A percentile compares a stretch with the other conserved stretches of the same genome.
phyloP scores from a whole-genome alignment of 92 coral and sea anemone species.

The Micromussa lordhowensis region DNA sequence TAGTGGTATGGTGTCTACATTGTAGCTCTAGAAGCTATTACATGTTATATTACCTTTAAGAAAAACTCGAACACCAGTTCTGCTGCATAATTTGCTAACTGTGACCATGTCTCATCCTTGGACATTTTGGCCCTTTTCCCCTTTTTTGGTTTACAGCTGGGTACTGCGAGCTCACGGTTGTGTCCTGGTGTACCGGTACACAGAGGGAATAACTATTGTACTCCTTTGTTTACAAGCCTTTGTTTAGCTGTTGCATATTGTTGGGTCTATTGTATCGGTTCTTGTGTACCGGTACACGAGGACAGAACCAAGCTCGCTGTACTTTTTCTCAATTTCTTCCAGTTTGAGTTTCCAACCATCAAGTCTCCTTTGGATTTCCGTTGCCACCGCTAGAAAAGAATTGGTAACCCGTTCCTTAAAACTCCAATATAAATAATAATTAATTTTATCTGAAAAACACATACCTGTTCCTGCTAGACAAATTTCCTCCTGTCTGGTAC shows the following conservation, averaged over 20 bases:
- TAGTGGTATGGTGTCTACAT: not conserved
- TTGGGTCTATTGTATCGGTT: too few species aligned
- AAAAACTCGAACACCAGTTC: constrained; percentile 22
- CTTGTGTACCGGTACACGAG: too few species aligned
- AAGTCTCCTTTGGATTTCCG: not conserved
- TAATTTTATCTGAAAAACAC: not conserved
- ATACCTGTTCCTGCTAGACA: constrained; percentile 17
- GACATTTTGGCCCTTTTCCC: not conserved
- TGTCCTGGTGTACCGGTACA: too few species aligned
- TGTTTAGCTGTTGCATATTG: too few species aligned
- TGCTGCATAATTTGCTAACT: constrained; percentile 41
- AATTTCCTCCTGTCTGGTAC: constrained; percentile 1
- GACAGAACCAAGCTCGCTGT: not conserved
- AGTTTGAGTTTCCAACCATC: not conserved
- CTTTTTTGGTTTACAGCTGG: not conserved
- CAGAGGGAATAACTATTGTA: too few species aligned
- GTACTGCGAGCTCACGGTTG: not conserved
- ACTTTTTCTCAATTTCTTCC: not conserved
- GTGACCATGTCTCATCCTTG: not conserved
- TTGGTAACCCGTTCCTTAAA: too few species aligned
- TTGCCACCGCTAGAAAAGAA: not conserved
- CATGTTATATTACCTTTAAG: constrained; percentile 17
- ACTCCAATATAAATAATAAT: too few species aligned
- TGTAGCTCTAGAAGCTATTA: too few species aligned
- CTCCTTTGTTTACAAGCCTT: too few species aligned